These are phyloP conservation scores for Anguilla japonica DNA, from an alignment of 2,113 vertebrate genomes.

Conservation along the genomic window DNA sequence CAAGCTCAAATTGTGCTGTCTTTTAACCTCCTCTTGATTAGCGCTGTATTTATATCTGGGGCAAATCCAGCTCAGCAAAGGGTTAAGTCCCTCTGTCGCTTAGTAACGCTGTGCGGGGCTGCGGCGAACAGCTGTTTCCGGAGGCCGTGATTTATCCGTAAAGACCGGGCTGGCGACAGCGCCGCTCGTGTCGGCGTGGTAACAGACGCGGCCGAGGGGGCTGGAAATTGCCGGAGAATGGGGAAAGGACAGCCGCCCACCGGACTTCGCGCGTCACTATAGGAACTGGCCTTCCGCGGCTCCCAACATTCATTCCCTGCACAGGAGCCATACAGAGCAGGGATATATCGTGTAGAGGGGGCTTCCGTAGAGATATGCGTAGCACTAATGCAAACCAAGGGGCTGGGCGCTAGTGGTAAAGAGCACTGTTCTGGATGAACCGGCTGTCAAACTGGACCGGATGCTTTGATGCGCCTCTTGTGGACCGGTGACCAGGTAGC, in stretches of 20 bases:
- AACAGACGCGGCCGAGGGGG: neutral
- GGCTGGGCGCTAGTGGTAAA: no score
- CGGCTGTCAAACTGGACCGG: neutral
- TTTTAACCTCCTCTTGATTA: neutral
- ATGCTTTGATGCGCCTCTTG: neutral
- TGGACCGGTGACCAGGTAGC: neutral
- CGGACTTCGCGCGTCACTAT: no score
- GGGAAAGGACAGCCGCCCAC: neutral
- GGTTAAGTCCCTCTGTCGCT: conserved; percentile 21
- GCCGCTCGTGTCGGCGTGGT: neutral
- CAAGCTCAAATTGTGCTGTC: neutral
- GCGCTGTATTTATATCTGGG: neutral
- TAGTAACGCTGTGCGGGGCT: conserved; percentile 1
- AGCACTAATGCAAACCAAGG: neutral
- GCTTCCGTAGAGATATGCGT: neutral
- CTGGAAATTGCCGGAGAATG: neutral
- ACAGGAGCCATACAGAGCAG: neutral
- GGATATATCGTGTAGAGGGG: neutral
- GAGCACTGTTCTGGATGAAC: neutral
- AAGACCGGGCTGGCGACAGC: conserved; percentile 12
- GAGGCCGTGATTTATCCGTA: conserved; percentile 18
- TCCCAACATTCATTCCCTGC: neutral
- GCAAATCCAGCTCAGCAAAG: neutral
- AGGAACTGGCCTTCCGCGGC: neutral
- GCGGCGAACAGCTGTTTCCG: neutral